Evolutionary conservation across 2,797 vertebrate genomes (phyloP).

Genomic region (Acrocephalus scirpaceus): DNA sequence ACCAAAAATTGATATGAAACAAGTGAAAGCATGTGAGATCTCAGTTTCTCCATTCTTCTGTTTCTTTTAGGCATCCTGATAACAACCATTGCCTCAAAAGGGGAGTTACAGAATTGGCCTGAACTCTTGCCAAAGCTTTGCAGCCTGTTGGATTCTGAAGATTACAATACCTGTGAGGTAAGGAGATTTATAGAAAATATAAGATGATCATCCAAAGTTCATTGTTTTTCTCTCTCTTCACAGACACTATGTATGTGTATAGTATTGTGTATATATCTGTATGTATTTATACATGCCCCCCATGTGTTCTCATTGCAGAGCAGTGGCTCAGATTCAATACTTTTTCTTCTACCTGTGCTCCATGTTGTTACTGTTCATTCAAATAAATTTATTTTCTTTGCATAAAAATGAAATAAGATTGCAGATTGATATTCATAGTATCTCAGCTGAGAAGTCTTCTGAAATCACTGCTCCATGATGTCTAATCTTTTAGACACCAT

Average conservation of each 20-base stretch:
- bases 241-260: accelerated
- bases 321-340: neutral
- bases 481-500: neutral
- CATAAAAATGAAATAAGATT: neutral
- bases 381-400: neutral
- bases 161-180: slow-evolving; percentile 99
- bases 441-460: neutral
- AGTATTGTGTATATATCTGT: neutral
- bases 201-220: neutral
- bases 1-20: neutral
- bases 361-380: neutral
- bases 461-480: neutral
- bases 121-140: slow-evolving; percentile 96
- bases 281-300: neutral
- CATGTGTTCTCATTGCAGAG: neutral
- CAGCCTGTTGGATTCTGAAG: slow-evolving; percentile 92
- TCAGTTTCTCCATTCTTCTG: neutral
- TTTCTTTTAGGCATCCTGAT: slow-evolving; percentile 88
- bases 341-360: neutral
- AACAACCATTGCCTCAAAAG: slow-evolving; percentile 97
- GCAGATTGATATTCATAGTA: neutral
- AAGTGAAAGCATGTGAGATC: neutral
- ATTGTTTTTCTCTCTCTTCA: neutral
- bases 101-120: slow-evolving; percentile 97
- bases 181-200: neutral